Base-by-base conservation (phyloP, 2,113 vertebrate species). In the Pterocles orientalis region DNA sequence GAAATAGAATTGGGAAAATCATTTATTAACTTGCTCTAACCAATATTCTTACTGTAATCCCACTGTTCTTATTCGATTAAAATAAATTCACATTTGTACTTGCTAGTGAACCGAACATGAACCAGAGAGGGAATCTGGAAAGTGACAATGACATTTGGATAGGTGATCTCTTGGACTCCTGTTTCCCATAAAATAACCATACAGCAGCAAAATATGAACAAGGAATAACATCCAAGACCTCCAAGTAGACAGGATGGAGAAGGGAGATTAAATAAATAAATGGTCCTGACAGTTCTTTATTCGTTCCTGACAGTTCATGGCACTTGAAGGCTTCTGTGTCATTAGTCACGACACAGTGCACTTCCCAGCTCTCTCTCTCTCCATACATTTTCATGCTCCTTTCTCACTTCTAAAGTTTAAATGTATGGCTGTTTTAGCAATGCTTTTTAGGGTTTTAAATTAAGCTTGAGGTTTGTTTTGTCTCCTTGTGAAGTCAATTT, bases 281-380 rank as follows among this genome's bases (percentile, higher is more conserved):
- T 36, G 62, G 21, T 17, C 28, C 48, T 12, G 11, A 56, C 90
- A 94, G 76, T 77, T 77, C 79, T 66, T 96, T 92, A 68, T 93
- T 92, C 10, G 1, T 6, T 92, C 72, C 60, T 94, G 90, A 66
- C 79, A 88, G 82, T 61, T 83, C 60, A 39, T 41, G 80, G 60
- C 64, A 73, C 92, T 91, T 93, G 94, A 93, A 96, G 83, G 86
- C n/a, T 84, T 82, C 88, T 79, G 88, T 16, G 61, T 88, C 90
- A 92, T 94, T 84, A 92, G 69, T 78, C 80, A 78, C 48, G 72
- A 93, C 79, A 82, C 34, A 53, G 39, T 0, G 2, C 24, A 31
- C 57, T 83, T 89, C 39, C 56, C 21, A 23, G 23, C 50, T 26
- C 15, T 54, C 66, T 36, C 66, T 54, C 64, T 61, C 92, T 81